Evolutionary conservation across 2,888 invertebrate species (phyloP).

Genomic region (Limnephilus rhombicus): DNA sequence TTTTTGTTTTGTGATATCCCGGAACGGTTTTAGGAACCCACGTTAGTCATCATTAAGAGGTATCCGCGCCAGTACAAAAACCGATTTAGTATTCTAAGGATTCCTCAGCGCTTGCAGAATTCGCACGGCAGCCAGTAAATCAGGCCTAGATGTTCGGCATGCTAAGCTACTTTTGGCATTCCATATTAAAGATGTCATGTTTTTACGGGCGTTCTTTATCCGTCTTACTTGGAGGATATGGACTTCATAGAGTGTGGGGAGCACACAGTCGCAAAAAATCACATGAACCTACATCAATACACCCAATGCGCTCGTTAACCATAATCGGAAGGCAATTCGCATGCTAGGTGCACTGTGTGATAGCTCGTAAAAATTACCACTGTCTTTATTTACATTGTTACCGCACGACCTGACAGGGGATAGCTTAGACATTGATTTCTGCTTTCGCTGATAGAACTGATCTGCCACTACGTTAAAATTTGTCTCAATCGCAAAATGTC

Average conservation of each 20-base stretch:
- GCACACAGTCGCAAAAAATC: neutral
- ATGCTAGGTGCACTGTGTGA: neutral
- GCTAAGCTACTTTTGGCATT: slow-evolving; percentile 61
- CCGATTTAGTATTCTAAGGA: slow-evolving; percentile 37
- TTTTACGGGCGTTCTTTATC: slow-evolving; percentile 39
- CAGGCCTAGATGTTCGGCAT: slow-evolving; percentile 54
- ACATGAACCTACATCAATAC: neutral
- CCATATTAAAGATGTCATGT: slow-evolving; percentile 60
- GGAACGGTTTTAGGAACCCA: neutral
- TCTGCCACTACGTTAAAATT: neutral
- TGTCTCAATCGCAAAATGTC: neutral
- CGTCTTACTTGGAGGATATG: slow-evolving; percentile 30
- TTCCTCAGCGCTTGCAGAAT: neutral
- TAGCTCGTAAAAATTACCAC: neutral
- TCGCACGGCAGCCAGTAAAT: slow-evolving; percentile 32
- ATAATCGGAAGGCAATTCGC: neutral
- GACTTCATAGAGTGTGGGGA: neutral
- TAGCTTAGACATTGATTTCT: neutral
- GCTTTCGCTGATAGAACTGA: neutral
- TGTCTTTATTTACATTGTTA: neutral
- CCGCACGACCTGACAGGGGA: neutral
- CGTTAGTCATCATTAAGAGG: neutral
- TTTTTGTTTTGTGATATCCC: neutral
- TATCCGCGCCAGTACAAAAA: slow-evolving; percentile 17
- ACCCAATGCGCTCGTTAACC: neutral